Evolutionary conservation across 35 echinoderm and acorn worm species (phyloP), one percentile per base, ranked within the genome.

Genomic region (Apostichopus californicus): DNA sequence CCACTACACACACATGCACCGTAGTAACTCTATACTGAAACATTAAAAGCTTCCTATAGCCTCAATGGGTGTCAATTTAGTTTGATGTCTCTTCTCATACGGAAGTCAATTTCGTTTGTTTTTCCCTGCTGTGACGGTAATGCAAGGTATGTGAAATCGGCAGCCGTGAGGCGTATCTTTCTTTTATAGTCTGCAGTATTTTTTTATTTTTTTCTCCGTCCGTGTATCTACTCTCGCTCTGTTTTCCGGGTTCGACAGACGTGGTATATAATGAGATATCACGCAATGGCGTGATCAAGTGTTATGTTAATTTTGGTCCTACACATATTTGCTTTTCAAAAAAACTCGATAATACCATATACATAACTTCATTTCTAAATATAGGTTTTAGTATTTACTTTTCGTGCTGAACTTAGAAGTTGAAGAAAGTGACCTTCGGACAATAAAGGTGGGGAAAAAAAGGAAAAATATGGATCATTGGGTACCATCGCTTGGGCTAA

Each of bases 91-190:
- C 9, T 54, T 54, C 9, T 14, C 46, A 55, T 17, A 83, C 80
- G 46, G 46, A 83, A 83, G 80, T 83, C 52, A 17, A 53, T 83
- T 46, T 15, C 5, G 80, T 83, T 83, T 83, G 55, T 20, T 83
- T 83, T 83, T 46, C 55, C 80, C 80, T 17, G 80, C 80, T 83
- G 80, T 34, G 80, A 83, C 34, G 80, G 80, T 83, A 83, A 83
- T 83, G 46, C 80, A 55, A 12, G 52, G 80, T 56, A 83, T 83
- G 80, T 83, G 80, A 83, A 83, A 17, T 56, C 80, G 80, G 13
- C n/a, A n/a, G 18, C 18, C 64, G 64, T 68, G 64, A 68, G 8
- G 11, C 18, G 11, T 68, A 68, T 8, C 64, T 68, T 68, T 68
- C 64, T 68, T 68, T 68, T 68, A 18, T 68, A 8, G 11, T 66